Evolutionary conservation across 2,797 vertebrate species (phyloP).

Genomic region (Aphelocoma californica): DNA sequence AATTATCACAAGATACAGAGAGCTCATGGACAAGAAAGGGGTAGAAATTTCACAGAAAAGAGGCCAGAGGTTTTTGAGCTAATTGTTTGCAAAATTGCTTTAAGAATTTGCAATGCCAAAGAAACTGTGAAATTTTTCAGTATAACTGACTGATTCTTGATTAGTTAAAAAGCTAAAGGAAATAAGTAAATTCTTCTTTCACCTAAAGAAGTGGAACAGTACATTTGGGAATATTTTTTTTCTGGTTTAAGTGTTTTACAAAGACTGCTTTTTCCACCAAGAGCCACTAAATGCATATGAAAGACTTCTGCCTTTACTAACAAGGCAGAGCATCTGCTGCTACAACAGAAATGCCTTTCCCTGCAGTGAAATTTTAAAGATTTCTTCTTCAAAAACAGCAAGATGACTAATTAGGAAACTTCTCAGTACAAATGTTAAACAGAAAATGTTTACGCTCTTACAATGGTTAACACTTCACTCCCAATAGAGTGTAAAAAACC

Average conservation of each 20-base stretch:
- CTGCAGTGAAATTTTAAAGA: conserved; percentile 26
- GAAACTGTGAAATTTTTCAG: background rate
- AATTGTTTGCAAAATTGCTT: background rate
- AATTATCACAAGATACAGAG: background rate
- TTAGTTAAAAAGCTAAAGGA: background rate
- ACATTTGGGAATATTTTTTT: background rate
- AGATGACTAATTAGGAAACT: conserved; percentile 45
- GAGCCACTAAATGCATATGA: background rate
- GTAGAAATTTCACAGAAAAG: background rate
- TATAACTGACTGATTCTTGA: background rate
- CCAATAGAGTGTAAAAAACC: background rate
- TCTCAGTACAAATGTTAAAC: background rate
- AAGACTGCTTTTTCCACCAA: conserved; percentile 13
- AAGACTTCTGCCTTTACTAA: conserved; percentile 9
- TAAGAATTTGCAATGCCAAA: background rate
- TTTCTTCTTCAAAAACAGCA: conserved; percentile 15
- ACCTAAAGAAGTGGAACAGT: background rate
- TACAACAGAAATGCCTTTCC: conserved; percentile 4
- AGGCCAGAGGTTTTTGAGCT: background rate
- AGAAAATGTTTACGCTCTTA: conserved; percentile 15
- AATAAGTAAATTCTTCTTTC: background rate
- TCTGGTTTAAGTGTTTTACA: background rate
- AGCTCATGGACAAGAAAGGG: background rate
- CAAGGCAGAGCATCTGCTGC: conserved; percentile 16
- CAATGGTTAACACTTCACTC: background rate